Percentiles rank a stretch among this genome's conserved stretches.
phyloP scores from a whole-genome alignment of 2,797 vertebrate species.

The Acrossocheilus wenchowensis region DNA sequence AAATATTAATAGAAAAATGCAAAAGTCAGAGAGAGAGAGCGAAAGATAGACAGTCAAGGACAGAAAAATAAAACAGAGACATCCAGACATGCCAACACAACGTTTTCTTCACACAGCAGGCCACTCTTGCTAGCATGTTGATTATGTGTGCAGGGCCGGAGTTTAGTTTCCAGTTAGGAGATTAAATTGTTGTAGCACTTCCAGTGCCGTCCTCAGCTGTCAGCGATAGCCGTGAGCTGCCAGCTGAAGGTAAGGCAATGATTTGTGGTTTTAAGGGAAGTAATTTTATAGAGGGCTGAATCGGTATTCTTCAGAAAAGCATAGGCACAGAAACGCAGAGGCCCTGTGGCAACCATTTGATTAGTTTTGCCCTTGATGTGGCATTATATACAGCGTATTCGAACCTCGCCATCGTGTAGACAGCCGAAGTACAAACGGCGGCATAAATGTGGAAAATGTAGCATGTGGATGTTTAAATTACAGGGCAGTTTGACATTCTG shows the following conservation, averaged over 20 bases:
- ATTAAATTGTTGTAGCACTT: constrained; percentile 55
- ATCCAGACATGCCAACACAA: neutral
- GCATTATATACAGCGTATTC: constrained; percentile 27
- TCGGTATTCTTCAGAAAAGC: constrained; percentile 42
- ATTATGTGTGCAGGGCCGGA: constrained; percentile 31
- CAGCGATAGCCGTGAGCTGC: constrained; percentile 53
- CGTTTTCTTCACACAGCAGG: neutral
- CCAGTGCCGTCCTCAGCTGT: constrained; percentile 46
- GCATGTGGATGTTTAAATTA: constrained; percentile 20
- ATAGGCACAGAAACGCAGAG: constrained; percentile 30
- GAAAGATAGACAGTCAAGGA: constrained; percentile 9
- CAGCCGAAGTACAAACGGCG: neutral
- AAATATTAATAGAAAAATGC: neutral
- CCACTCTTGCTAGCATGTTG: constrained; percentile 32
- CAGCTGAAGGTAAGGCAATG: constrained; percentile 52
- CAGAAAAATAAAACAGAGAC: constrained; percentile 26
- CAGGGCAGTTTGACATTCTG: constrained; percentile 12
- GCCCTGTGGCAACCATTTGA: constrained; percentile 49
- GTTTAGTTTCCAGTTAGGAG: constrained; percentile 25
- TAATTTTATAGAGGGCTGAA: constrained; percentile 52
- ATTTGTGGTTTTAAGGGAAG: constrained; percentile 61
- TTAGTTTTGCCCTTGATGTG: constrained; percentile 53
- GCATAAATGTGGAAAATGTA: constrained; percentile 6
- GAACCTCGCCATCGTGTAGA: neutral
- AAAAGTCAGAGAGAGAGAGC: neutral